Percentiles rank a stretch among this genome's conserved stretches.
phyloP scores from a whole-genome alignment of 2,888 invertebrate genomes.

The Alloplasta piceator region DNA sequence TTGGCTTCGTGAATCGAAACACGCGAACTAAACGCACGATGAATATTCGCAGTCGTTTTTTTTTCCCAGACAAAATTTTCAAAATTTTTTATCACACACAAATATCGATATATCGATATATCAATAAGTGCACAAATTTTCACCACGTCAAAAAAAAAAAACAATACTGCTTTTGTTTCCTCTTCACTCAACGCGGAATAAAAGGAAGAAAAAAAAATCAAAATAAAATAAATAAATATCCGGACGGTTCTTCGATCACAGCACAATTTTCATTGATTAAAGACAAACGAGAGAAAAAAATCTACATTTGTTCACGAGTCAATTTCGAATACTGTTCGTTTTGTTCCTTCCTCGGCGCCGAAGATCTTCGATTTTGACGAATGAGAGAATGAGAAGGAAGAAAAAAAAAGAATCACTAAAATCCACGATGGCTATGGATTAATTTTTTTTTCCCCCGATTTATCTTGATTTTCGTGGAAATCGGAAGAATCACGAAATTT shows the following conservation, averaged over 20 bases:
- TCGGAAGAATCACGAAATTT: neutral
- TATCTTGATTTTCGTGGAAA: neutral
- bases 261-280: constrained; percentile 17
- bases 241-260: constrained; percentile 54
- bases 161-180: neutral
- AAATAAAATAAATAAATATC: constrained; percentile 14
- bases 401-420: too few species aligned
- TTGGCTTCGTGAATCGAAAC: constrained; percentile 57
- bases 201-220: neutral
- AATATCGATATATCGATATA: neutral
- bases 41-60: neutral
- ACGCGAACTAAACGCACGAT: constrained; percentile 27
- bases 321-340: neutral
- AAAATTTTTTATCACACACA: constrained; percentile 9
- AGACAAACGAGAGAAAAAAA: too few species aligned
- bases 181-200: neutral
- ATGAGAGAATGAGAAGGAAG: too few species aligned
- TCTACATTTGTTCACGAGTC: too few species aligned
- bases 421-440: neutral
- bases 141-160: neutral
- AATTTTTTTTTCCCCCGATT: neutral
- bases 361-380: neutral
- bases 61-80: constrained; percentile 11
- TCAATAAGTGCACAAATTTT: neutral
- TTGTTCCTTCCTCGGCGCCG: neutral